Base-by-base conservation (phyloP, 2,113 vertebrate species). In the Pygoscelis antarcticus region DNA sequence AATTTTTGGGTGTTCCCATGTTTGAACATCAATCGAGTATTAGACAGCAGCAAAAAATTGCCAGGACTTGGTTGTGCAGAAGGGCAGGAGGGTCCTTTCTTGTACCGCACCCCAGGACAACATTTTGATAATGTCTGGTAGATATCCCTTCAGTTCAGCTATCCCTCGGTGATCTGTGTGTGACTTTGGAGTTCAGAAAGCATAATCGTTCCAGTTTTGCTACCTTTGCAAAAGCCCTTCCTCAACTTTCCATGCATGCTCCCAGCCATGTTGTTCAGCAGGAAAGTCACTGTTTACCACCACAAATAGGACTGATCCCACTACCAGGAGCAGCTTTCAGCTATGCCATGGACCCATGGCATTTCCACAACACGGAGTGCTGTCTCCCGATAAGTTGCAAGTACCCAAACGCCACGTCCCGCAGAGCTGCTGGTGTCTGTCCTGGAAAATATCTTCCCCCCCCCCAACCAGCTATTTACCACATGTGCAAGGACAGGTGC, bases 281-380 rank as follows among this genome's bases (percentile, higher is more conserved):
- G 72, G 30, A 52, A 51, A 40, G 5, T 13, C 42, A 13, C 51
- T 0, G 0, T 42, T 51, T 44, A 7, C 10, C 49, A 29, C 22
- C 23, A 16, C 36, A 42, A 19, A 27, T 8, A 13, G 66, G 17
- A 54, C 36, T 42, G 26, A 26, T 51, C 23, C 38, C 1, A 1
- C 36, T 57, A 14, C 15, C 34, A 30, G 81, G 47, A 69, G 42
- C 47, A 38, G 32, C 36, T 81, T 62, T 38, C 11, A 23, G n/a
- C 54, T 54, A 21, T 0, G 1, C 42, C 32, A 3, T 4, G 15
- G 60, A 25, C 23, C 25, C 0, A 0, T 0, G 1, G 13, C 0
- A 0, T 18, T 80, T 34, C 68, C 19, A 25, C 47, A 42, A 5
- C 9, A 10, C 0, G 0, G 11, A 1, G 0, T 21, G 10, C 36